Percentiles rank a stretch among this genome's conserved stretches.
Conservation (phyloP, 2,113 vertebrate species). For the Tursiops truncatus region DNA sequence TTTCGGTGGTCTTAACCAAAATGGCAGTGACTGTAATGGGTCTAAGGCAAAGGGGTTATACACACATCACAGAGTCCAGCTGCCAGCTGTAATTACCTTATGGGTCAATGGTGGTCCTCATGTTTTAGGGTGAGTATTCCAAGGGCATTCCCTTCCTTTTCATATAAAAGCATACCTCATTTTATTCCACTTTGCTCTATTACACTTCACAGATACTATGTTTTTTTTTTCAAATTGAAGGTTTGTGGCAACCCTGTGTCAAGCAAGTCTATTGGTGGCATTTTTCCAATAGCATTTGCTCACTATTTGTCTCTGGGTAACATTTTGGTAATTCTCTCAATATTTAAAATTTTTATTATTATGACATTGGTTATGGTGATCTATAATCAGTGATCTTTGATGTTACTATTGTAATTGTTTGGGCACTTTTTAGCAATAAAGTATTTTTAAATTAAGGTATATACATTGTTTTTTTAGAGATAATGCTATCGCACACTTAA, state of each 20-base stretch:
- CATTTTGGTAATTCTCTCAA: background rate
- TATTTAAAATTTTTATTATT: background rate
- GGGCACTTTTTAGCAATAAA: background rate
- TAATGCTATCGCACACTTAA: background rate
- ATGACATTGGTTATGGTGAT: background rate
- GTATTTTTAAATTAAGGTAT: background rate
- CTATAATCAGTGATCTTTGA: background rate
- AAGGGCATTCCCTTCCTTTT: background rate
- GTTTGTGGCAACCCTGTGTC: background rate
- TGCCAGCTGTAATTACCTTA: background rate
- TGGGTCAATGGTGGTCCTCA: background rate
- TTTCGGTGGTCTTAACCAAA: background rate
- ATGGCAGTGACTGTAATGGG: background rate
- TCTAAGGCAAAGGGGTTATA: background rate
- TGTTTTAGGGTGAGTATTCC: background rate
- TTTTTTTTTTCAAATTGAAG: background rate
- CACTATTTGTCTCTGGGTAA: background rate
- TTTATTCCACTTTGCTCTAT: background rate
- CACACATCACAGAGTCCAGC: background rate
- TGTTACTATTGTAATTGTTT: background rate
- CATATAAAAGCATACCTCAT: background rate
- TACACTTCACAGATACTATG: background rate
- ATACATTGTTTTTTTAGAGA: background rate
- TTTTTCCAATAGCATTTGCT: background rate
- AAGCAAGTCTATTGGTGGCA: background rate